Base-by-base conservation (phyloP, 2,888 invertebrate genomes). In the Lithophane ornitopus region DNA sequence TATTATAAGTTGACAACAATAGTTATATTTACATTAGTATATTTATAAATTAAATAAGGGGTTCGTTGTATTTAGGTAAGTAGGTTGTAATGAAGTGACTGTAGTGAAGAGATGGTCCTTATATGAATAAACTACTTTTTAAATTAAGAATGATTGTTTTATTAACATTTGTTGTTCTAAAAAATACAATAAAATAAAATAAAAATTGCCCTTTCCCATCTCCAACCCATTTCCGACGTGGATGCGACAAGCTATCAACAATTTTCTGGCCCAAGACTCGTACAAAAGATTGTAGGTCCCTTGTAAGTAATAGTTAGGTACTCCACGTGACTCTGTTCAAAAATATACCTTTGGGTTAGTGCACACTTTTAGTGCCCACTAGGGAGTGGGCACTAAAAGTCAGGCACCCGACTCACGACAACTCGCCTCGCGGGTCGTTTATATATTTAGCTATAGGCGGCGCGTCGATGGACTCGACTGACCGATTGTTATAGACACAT, bases 21-120 rank as follows among this genome's bases (percentile, higher is more conserved):
- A 46, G 46, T 46, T n/a, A 46, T 16, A 68, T 61, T 61, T n/a
- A 41, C 12, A 46, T 19, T 69, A n/a, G 44, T 39, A 69, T 44
- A 22, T 28, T 4, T 66, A 22, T 3, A 2, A 22, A 26, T 11
- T 26, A 19, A 65, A 7, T 26, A 49, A 14, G 28, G 22, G 8
- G 19, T 4, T 46, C 8, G 3, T 70, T 26, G 19, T 39, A 26
- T 49, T 8, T 39, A 49, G 26, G 66, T 11, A 49, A 39, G 66
- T 11, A 39, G 9, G 22, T 39, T 49, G 26, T 39, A 67, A 41
- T 41, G 22, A 16, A 11, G 26, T 52, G 22, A 41, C 39, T 67
- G 26, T 66, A 39, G 22, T n/a, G 14, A 49, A 19, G 16, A 22
- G 59, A 28, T 2, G 7, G 19, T 52, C 7, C 26, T 52, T 22